Conservation (phyloP, 2,888 invertebrate genomes). For the Tuberolachnus salignus region DNA sequence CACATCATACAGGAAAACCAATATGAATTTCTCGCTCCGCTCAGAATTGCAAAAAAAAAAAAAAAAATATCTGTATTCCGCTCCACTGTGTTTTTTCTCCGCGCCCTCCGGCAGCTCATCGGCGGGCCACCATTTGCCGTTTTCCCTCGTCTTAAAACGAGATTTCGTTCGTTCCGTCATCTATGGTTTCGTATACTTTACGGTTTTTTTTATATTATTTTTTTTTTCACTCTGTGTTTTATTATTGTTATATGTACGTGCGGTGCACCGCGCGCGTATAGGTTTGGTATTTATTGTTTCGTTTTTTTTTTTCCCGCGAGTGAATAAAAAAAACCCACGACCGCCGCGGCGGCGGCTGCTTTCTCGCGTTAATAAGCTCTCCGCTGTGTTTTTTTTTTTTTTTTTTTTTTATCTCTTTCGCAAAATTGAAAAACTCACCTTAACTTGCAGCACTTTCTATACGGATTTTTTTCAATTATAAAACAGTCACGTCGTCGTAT, state of each 20-base stretch:
- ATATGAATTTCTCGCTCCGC: too few species aligned
- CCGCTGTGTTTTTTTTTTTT: background rate
- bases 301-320: background rate
- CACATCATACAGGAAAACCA: too few species aligned
- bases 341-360: too few species aligned
- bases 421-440: background rate
- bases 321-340: background rate
- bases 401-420: too few species aligned
- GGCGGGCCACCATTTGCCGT: background rate
- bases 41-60: background rate
- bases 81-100: background rate
- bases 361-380: conserved; percentile 45
- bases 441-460: conserved; percentile 5
- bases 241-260: background rate
- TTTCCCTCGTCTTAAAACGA: background rate
- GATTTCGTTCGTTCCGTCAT: background rate
- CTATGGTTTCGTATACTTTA: too few species aligned
- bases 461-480: too few species aligned
- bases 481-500: too few species aligned
- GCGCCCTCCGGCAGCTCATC: background rate
- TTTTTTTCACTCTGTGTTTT: too few species aligned
- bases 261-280: too few species aligned
- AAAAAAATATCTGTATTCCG: background rate
- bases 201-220: too few species aligned
- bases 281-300: conserved; percentile 7